Evolutionary conservation across 1,140 invertebrate genomes (phyloP), one percentile per base, ranked within the genome.

Genomic region (Lordiphosa collinella): DNA sequence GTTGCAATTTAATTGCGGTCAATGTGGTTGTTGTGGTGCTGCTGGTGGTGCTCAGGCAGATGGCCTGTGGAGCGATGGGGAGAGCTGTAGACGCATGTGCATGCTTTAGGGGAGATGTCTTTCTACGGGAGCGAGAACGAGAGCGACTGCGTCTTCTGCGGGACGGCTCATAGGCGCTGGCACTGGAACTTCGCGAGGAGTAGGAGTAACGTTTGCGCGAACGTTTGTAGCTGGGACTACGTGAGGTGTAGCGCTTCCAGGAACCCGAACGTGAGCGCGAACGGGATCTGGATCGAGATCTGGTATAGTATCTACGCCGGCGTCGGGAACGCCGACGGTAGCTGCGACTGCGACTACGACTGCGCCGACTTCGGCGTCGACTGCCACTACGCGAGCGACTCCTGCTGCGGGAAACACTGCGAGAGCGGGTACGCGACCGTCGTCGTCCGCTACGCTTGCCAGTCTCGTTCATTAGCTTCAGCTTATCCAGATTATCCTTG

Each of bases 401-500:
- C 3, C 65, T 31, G 0, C 65, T 62, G 12, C 13, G 36, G 0
- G 55, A 54, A 10, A 25, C 41, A 37, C 78, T 67, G 10, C 57
- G 63, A 4, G 59, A 48, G 11, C 48, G 43, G 11, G 59, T 59
- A 11, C 59, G 56, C 2, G 46, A 40, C 3, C 46, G 25, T 29
- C 52, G 68, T 5, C 73, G 64, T n/a, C 59, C 41, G 34, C 35
- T 67, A 2, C 80, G 65, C 18, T 68, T 84, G 10, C 44, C 44
- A 38, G 57, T 46, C 46, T 73, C 73, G 35, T 82, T 89, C 57
- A 88, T 86, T 50, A 72, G n/a, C 38, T 89, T 88, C 0, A 89
- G 60, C 48, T 90, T 89, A 36, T 88, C 85, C 5, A 86, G 37
- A 57, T 92, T 92, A 40, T 90, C 89, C 72, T 92, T 93, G 8